Evolutionary conservation across 1,140 invertebrate species (phyloP), one percentile per base, ranked within the genome.

Genomic region (Drosophila santomea): DNA sequence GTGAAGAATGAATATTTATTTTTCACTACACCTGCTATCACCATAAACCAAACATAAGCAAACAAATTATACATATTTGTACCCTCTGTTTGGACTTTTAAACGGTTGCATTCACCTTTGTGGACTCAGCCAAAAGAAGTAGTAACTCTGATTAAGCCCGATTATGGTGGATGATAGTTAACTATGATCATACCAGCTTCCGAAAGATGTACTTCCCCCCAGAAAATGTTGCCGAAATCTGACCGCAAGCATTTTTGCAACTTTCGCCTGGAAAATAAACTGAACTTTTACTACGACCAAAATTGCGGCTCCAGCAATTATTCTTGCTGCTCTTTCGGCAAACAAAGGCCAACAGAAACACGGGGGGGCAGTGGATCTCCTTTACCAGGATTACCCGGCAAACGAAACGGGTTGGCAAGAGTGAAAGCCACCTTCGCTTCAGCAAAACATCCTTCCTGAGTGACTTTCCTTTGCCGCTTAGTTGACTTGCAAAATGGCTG

Each of bases 401-500:
- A 71, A 71, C 41, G 50, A 52, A 38, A 58, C 50, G 57, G 54
- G 41, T 15, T 38, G 45, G 56, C 25, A 35, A 55, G 67, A 57
- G 41, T 52, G 32, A 69, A 67, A 68, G 47, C 73, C 72, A 76
- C 48, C 74, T 67, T 48, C 73, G 61, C 47, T 59, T 57, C 17
- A 35, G 56, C 62, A 50, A 10, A 32, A 41, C 44, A 44, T 67
- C 73, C 73, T 73, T 73, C 35, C 50, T 63, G 56, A 64, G 56
- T 47, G 51, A 75, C 68, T 67, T 68, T 52, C 61, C 62, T 45
- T 45, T 61, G 54, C 58, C 51, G 58, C 55, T 47, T 67, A 82
- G 83, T 88, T 80, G 83, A 88, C 84, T 80, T 74, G 79, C 83
- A 88, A 88, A 88, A 88, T 88, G 78, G 50, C 64, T 77, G 62